These are phyloP conservation scores for Thalassoma bifasciatum DNA, from an alignment of 2,113 vertebrate species.

Conservation along the genomic window DNA sequence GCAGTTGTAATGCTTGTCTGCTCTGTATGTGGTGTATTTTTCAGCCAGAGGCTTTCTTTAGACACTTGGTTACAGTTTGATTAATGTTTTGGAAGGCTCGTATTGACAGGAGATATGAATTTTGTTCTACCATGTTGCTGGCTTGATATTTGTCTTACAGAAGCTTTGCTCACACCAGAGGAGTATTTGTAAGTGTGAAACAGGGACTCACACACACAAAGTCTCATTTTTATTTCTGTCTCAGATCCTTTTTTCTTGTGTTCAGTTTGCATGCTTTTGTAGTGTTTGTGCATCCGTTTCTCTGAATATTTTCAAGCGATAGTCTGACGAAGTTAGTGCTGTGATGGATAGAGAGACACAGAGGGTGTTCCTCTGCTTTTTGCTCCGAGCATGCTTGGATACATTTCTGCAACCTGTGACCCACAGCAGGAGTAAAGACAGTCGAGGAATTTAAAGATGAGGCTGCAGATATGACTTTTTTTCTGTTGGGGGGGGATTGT, in stretches of 20 bases:
- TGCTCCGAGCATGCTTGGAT: constrained; percentile 24
- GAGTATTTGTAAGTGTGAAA: constrained; percentile 19
- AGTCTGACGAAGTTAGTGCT: constrained; percentile 9
- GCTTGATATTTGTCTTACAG: constrained; percentile 15
- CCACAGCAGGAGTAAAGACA: constrained; percentile 17
- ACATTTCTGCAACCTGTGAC: constrained; percentile 11
- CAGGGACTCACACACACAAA: constrained; percentile 6
- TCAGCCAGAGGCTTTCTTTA: constrained; percentile 14
- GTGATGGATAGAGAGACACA: constrained; percentile 14
- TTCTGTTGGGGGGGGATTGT: neutral
- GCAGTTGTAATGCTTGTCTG: neutral
- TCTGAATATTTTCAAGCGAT: neutral
- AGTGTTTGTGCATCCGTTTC: constrained; percentile 9
- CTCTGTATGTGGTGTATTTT: neutral
- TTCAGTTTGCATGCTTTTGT: constrained; percentile 4
- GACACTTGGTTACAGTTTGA: constrained; percentile 26
- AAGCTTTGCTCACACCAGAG: constrained; percentile 9
- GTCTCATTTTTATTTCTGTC: constrained; percentile 14
- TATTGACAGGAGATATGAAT: constrained; percentile 42
- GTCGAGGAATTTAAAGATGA: constrained; percentile 2
- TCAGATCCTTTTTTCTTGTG: neutral
- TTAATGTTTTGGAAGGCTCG: constrained; percentile 27
- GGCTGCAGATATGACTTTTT: neutral
- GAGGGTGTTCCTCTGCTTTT: constrained; percentile 13
- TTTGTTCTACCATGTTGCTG: constrained; percentile 23